phyloP scores from a whole-genome alignment of 1,140 invertebrate genomes.

The Drosophila triauraria region DNA sequence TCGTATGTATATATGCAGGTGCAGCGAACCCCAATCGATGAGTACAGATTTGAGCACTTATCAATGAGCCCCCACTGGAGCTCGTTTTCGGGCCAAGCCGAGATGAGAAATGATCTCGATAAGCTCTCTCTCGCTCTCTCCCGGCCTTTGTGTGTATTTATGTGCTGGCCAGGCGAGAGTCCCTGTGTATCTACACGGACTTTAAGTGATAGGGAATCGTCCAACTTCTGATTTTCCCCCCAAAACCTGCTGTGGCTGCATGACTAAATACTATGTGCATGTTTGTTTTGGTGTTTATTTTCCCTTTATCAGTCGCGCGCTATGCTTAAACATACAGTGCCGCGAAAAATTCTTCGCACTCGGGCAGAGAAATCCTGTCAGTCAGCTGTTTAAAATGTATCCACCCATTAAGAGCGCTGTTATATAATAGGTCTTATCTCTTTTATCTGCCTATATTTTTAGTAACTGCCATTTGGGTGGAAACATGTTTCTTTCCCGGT shows the following conservation, averaged over 20 bases:
- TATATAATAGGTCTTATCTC: conserved; percentile 12
- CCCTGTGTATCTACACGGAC: conserved; percentile 1
- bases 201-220: background rate
- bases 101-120: conserved; percentile 28
- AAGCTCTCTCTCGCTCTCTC: conserved; percentile 11
- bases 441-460: background rate
- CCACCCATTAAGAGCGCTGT: background rate
- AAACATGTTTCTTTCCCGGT: background rate
- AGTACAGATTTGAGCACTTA: conserved; percentile 38
- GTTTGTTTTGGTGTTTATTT: conserved; percentile 14
- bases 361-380: background rate
- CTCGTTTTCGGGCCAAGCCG: conserved; percentile 4
- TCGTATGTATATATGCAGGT: conserved; percentile 23
- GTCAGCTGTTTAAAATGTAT: conserved; percentile 1
- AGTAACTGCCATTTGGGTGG: background rate
- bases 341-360: background rate
- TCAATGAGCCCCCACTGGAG: conserved; percentile 15
- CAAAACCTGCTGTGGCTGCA: conserved; percentile 16
- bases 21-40: conserved; percentile 42
- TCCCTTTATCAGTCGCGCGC: conserved; percentile 14
- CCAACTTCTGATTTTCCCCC: background rate
- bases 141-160: background rate
- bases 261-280: conserved; percentile 15
- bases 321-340: conserved; percentile 16
- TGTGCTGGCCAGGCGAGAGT: background rate